These are phyloP conservation scores for Drosophila gaucha DNA, from an alignment of 2,888 invertebrate species.

Conservation along the genomic window DNA sequence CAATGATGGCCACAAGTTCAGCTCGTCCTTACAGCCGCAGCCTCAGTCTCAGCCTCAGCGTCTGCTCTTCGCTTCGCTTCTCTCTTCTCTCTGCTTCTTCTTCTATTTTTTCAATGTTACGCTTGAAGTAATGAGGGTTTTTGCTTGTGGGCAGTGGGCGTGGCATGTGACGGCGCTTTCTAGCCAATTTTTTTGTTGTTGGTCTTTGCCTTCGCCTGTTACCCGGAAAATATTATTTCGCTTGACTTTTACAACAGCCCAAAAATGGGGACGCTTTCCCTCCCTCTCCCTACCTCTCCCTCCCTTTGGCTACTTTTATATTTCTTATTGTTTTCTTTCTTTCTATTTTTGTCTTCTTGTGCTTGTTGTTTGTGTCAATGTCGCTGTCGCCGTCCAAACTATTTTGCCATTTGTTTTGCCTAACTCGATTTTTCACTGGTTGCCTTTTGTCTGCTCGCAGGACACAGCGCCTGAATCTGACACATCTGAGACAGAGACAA, in stretches of 20 bases:
- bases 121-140: constrained; percentile 42
- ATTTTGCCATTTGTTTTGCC: constrained; percentile 80
- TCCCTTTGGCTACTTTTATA: constrained; percentile 44
- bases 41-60: constrained; percentile 5
- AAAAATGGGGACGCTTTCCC: constrained; percentile 32
- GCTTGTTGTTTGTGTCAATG: constrained; percentile 59
- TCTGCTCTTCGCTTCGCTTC: not conserved
- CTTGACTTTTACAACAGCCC: constrained; percentile 79
- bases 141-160: not conserved
- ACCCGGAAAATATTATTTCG: constrained; percentile 81
- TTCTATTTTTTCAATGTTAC: constrained; percentile 58
- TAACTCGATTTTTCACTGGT: constrained; percentile 79
- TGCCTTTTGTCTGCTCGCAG: constrained; percentile 70
- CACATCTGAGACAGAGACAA: constrained; percentile 63
- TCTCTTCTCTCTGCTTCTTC: not conserved
- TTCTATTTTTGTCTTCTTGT: constrained; percentile 31
- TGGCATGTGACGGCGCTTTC: constrained; percentile 3
- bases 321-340: constrained; percentile 52
- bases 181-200: constrained; percentile 41
- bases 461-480: constrained; percentile 58
- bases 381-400: constrained; percentile 66
- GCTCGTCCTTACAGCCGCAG: constrained; percentile 23
- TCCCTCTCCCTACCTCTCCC: not conserved
- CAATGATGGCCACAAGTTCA: constrained; percentile 78
- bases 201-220: constrained; percentile 58